Percentiles rank a stretch among this genome's conserved stretches.
Evolutionary conservation across 2,113 vertebrate genomes (phyloP).

Genomic region (Chunga burmeisteri): DNA sequence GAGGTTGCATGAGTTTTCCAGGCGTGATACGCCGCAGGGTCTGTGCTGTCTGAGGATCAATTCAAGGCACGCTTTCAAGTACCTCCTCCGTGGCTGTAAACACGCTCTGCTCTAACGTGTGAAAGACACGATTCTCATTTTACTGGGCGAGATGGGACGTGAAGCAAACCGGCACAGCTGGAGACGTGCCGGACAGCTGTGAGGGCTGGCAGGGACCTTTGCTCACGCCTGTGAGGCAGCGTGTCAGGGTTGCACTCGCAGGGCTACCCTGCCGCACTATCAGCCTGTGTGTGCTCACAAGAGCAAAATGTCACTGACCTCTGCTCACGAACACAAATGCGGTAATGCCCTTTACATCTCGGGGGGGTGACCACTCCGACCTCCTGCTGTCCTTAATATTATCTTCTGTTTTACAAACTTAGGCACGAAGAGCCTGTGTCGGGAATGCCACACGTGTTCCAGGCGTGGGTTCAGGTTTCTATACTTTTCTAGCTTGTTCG

Average conservation of each 20-base stretch:
- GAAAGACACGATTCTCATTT: rapidly evolving
- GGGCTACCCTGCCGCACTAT: neutral
- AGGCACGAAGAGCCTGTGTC: neutral
- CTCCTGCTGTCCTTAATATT: rapidly evolving
- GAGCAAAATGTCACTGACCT: neutral
- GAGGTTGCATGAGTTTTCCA: neutral
- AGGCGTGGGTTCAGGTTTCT: neutral
- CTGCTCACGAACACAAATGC: rapidly evolving
- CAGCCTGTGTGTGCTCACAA: rapidly evolving
- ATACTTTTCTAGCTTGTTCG: rapidly evolving
- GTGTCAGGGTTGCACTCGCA: rapidly evolving
- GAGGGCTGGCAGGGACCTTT: rapidly evolving
- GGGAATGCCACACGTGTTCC: rapidly evolving
- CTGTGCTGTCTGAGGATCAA: neutral
- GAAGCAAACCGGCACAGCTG: neutral
- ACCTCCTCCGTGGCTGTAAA: neutral
- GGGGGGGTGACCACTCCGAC: neutral
- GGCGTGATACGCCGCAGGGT: neutral
- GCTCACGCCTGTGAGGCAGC: rapidly evolving
- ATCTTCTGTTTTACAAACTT: rapidly evolving
- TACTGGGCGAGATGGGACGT: rapidly evolving
- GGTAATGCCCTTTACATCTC: neutral
- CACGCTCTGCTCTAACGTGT: rapidly evolving
- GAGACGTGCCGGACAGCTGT: rapidly evolving
- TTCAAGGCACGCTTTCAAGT: neutral